Evolutionary conservation across 2,113 vertebrate genomes (phyloP).

Genomic region (human): GRCh38 chrX:40247001-40247500

Average conservation of each 20-base stretch:
- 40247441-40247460: background rate
- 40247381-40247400: background rate
- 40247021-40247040: too few species aligned
- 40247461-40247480: background rate
- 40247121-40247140: too few species aligned
- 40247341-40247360: background rate
- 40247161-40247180: conserved; percentile 18
- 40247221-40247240: background rate
- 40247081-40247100: too few species aligned
- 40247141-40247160: background rate
- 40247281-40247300: background rate
- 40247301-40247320: background rate
- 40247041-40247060: too few species aligned
- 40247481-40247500: background rate
- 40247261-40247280: background rate
- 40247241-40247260: background rate
- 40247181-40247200: background rate
- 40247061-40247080: too few species aligned
- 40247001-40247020: too few species aligned
- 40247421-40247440: background rate
- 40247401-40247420: background rate
- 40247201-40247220: background rate
- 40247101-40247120: too few species aligned
- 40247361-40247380: background rate
- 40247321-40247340: background rate